Evolutionary conservation across 2,113 vertebrate genomes (phyloP), one percentile per base, ranked within the genome.

Genomic region (Labeo rohita): DNA sequence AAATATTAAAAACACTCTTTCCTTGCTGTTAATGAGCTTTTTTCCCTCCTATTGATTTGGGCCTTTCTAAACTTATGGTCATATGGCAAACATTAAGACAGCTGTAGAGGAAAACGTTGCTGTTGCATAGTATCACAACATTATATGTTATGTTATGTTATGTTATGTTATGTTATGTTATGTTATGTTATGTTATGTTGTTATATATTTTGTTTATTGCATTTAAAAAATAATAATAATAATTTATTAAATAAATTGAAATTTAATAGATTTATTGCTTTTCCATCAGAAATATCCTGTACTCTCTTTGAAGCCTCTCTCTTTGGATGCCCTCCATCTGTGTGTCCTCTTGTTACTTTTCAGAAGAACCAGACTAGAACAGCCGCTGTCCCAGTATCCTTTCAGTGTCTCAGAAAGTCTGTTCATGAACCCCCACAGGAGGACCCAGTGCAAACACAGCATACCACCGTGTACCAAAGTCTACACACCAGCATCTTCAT

Each of bases 401-500:
- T 56, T 16, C 9, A 23, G 36, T 34, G 12, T 83, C 34, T 84
- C 6, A 23, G n/a, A 16, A 47, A 78, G 43, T 84, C 61, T 78
- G 70, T 89, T 56, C 52, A 47, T 70, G 56, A 50, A 75, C 72
- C 49, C 43, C 80, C 81, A 56, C 45, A 43, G 47, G 83, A 61
- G 75, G 77, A n/a, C 54, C 63, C 72, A 49, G 56, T 18, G 65
- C 85, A 89, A 90, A 91, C 50, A 73, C 21, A 81, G 61, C 80
- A 78, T 56, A 5, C 74, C 90, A 74, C 34, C 79, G 56, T 78
- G 70, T 50, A 5, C 72, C 91, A 74, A 91, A 90, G 86, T 87
- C 84, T 78, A 78, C 85, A 84, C 87, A 63, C 85, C 52, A 8
- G 59, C 86, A 34, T 91, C 90, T 92, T 92, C 88, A 91, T 91